Base-by-base conservation (phyloP, 64 coral and sea anemone species). In the Porites lutea region DNA sequence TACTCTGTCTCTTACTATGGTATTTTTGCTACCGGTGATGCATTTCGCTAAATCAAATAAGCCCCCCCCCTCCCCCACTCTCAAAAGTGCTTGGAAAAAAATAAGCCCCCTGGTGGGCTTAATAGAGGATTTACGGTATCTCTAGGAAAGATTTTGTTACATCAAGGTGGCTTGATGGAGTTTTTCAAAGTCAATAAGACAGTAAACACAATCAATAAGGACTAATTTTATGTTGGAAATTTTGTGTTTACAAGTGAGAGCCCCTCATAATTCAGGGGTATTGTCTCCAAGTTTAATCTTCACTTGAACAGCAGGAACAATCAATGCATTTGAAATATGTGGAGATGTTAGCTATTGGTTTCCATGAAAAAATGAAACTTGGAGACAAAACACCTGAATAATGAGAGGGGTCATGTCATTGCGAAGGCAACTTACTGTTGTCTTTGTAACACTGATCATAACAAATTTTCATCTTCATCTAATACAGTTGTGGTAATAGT, bases 221-320 rank as follows among this genome's bases (percentile, higher is more conserved):
- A 63, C 60, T 63, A 63, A 63, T 63, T 63, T 63, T 63, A 63
- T 63, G 60, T 63, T 63, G 60, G 60, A 63, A 63, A 63, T 63
- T 63, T 63, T 37, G 27, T 37, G 27, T 37, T 37, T 37, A 37
- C 27, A 37, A 37, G 27, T 37, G 0, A 37, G 27, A 63, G 60
- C 60, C 60, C 60, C 60, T 63, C 60, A 63, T 63, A 63, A 63
- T 63, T 63, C 60, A 63, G 60, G 60, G 60, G 60, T 63, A 63
- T 63, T 63, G 60, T 63, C 60, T 63, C 60, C 9, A 16, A 63
- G 60, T 63, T 63, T 12, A 63, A 63, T 63, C 60, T 63, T 63
- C 60, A 63, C 60, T 9, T 63, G 60, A 37, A 37, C 27, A 37
- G 27, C 27, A 37, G 27, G 27, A 37, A 37, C 27, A 37, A 37